These are phyloP conservation scores for Brachystomella parvula DNA, from an alignment of 1,140 invertebrate genomes.

Conservation along the genomic window DNA sequence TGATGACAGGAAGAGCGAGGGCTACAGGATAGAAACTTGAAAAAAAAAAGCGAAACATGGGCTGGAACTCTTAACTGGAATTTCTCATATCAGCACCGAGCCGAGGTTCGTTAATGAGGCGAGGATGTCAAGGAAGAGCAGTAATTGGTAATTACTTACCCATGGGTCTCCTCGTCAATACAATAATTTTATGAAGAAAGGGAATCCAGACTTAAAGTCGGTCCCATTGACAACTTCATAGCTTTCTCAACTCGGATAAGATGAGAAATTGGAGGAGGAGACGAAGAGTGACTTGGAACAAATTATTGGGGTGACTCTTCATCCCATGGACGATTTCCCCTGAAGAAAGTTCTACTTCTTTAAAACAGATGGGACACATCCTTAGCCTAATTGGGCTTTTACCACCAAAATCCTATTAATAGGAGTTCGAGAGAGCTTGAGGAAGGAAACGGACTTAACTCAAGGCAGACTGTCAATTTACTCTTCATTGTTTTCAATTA, in stretches of 20 bases:
- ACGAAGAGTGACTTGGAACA: slow-evolving; percentile 21
- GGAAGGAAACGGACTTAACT: not conserved
- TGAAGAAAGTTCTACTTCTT: slow-evolving; percentile 8
- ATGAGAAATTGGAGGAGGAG: too few relatives aligned
- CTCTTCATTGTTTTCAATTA: not conserved
- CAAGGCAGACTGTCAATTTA: not conserved
- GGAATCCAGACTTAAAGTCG: too few relatives aligned
- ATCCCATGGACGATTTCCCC: slow-evolving; percentile 29
- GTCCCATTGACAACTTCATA: too few relatives aligned
- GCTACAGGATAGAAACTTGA: not conserved
- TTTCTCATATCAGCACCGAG: not conserved
- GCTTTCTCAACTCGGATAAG: too few relatives aligned
- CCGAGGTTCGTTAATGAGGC: not conserved
- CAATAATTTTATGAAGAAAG: slow-evolving; percentile 6
- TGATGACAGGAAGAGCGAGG: too few relatives aligned
- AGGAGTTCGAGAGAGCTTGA: not conserved
- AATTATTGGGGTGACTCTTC: slow-evolving; percentile 33
- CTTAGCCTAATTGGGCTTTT: slow-evolving; percentile 27
- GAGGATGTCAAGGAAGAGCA: not conserved
- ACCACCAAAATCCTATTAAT: slow-evolving; percentile 7
- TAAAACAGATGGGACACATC: slow-evolving; percentile 27
- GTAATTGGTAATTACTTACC: not conserved
- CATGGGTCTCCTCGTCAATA: not conserved
- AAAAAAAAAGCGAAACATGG: not conserved
- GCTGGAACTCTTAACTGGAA: not conserved